Percentiles rank a stretch among this genome's conserved stretches.
Conservation (phyloP, 2,797 vertebrate genomes). For the Pseudochaenichthys georgianus region DNA sequence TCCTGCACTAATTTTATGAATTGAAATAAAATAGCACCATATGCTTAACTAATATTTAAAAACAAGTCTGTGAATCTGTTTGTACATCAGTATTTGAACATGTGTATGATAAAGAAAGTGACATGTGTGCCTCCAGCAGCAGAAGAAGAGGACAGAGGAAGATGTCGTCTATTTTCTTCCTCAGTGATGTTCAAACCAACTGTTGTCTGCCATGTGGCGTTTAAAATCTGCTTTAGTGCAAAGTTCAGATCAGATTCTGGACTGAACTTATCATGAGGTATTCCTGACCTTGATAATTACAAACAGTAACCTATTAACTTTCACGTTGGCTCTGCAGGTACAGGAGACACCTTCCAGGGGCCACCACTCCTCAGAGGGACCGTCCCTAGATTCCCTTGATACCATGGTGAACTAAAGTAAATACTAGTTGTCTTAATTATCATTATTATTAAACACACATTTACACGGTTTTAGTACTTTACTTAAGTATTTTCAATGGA, state of each 20-base stretch:
- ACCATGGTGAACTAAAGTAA: too few relatives aligned
- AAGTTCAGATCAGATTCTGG: slow-evolving; percentile 49
- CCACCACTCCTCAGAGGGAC: too few relatives aligned
- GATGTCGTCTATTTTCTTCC: background rate
- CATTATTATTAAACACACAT: too few relatives aligned
- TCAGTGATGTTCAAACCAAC: background rate
- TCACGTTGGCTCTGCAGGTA: background rate
- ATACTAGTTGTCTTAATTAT: too few relatives aligned
- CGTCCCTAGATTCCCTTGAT: too few relatives aligned
- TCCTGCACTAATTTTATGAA: too few relatives aligned
- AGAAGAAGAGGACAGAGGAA: background rate
- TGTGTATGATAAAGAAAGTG: background rate
- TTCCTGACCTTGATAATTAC: background rate
- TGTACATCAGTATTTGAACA: background rate
- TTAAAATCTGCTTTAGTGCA: slow-evolving; percentile 49
- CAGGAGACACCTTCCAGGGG: background rate
- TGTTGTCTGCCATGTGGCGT: slow-evolving; percentile 29
- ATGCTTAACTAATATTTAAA: too few relatives aligned
- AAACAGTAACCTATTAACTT: slow-evolving; percentile 35
- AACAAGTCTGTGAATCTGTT: background rate
- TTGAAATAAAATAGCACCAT: too few relatives aligned
- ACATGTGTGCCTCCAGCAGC: background rate
- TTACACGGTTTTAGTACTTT: too few relatives aligned
- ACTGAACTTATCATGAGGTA: background rate
- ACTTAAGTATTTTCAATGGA: too few relatives aligned